Conservation (phyloP, 1,140 invertebrate genomes). For the Teleopsis dalmanni region DNA sequence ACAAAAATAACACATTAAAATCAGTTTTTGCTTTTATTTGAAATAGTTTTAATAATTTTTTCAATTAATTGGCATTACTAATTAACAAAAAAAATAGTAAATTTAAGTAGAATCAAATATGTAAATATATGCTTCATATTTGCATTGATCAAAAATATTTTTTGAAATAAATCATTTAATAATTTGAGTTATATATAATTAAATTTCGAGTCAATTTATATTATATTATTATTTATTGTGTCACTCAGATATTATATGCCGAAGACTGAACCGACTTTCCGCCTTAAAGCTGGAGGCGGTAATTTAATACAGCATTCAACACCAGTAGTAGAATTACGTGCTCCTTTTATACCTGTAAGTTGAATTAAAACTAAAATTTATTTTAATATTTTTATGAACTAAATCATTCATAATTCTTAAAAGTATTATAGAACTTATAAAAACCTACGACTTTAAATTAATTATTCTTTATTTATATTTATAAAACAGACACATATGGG, state of each 20-base stretch:
- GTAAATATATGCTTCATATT: no score
- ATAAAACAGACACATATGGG: constrained; percentile 66
- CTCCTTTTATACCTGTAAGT: constrained; percentile 81
- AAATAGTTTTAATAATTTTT: no score
- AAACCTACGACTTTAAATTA: no score
- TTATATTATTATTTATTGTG: constrained; percentile 21
- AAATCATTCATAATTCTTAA: no score
- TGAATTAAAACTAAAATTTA: constrained; percentile 20
- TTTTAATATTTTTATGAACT: not conserved
- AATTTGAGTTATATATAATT: no score
- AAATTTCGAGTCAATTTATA: not conserved
- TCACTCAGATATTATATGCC: constrained; percentile 77
- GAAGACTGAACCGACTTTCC: constrained; percentile 69
- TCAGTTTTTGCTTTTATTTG: not conserved
- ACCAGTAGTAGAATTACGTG: constrained; percentile 87
- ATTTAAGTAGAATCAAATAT: no score
- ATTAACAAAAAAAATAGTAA: no score
- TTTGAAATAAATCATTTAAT: no score
- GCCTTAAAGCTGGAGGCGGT: constrained; percentile 71
- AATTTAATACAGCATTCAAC: constrained; percentile 94
- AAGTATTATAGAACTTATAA: no score
- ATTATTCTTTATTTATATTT: not conserved
- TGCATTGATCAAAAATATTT: no score
- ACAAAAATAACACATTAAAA: not conserved
- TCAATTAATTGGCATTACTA: no score